Evolutionary conservation across 1,140 invertebrate species (phyloP), one percentile per base, ranked within the genome.

Genomic region (Philopotamus ludificatus): DNA sequence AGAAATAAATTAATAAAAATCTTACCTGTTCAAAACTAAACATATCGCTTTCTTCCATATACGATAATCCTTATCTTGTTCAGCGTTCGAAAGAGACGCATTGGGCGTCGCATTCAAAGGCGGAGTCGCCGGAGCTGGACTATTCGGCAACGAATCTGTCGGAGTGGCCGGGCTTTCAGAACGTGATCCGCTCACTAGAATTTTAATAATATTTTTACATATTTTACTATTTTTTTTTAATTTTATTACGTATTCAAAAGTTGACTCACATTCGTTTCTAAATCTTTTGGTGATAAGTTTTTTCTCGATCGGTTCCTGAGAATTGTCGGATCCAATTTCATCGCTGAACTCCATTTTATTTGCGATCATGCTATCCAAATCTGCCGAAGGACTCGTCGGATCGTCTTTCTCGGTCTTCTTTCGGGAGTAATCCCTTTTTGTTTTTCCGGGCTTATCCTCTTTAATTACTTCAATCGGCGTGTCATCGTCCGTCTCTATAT

Each of bases 41-140:
- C 94, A 86, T 49, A 97, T 89, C 12, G 93, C 89, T 75, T 96
- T 97, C 76, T 94, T 95, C 89, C 94, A 95, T 34, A 88, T 85
- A 22, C 88, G 80, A 66, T 91, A 89, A 51, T 93, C 90, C 2
- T 81, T 74, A 51, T 85, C 84, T 39, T 85, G 84, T 47, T 83
- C 82, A 60, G 73, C 76, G 1, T 74, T 75, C 28, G 75, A 73
- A 12, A 68, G 66, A 51, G 72, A 74, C 0, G 85, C 81, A 54
- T 82, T 81, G 55, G 83, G 85, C 70, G 85, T 86, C 21, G 28
- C 12, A 41, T 22, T 51, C 20, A 18, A 39, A 16, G 63, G 67
- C 39, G 69, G 62, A 45, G 75, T 76, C 25, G 50, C 34, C 26
- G 77, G 77, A 3, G 76, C 76, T 1, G 77, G 77, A 8, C 77